These are phyloP conservation scores for Digitonthophagus gazella DNA, from an alignment of 2,888 invertebrate species.

Conservation along the genomic window DNA sequence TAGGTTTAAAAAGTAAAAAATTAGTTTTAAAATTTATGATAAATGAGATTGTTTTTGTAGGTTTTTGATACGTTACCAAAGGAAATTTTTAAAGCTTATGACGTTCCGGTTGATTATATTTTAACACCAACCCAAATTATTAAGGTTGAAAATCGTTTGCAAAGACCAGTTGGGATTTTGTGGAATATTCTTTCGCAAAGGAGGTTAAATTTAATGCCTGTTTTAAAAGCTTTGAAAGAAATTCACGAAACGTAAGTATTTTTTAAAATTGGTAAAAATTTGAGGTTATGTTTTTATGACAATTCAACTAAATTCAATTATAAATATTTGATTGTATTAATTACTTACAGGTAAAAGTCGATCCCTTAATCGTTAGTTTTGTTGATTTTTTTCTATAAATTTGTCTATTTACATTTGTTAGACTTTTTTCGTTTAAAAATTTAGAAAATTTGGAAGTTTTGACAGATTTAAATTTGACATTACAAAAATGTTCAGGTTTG, in stretches of 20 bases:
- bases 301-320: too few relatives aligned
- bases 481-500: too few relatives aligned
- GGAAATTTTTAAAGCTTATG: slow-evolving; percentile 73
- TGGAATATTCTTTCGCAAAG: slow-evolving; percentile 77
- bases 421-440: too few relatives aligned
- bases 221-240: slow-evolving; percentile 68
- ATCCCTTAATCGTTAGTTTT: too few relatives aligned
- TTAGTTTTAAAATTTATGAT: slow-evolving; percentile 7
- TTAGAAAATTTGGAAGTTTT: too few relatives aligned
- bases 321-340: too few relatives aligned
- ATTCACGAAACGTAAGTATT: slow-evolving; percentile 63
- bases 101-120: slow-evolving; percentile 83
- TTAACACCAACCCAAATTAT: slow-evolving; percentile 80
- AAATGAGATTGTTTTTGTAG: slow-evolving; percentile 44
- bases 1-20: slow-evolving; percentile 41
- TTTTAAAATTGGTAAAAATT: slow-evolving; percentile 1
- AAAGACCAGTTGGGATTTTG: slow-evolving; percentile 71
- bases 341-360: too few relatives aligned
- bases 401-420: too few relatives aligned
- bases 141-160: slow-evolving; percentile 57
- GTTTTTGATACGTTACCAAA: slow-evolving; percentile 72
- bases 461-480: too few relatives aligned
- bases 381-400: too few relatives aligned
- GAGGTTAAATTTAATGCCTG: slow-evolving; percentile 69
- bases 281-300: not conserved